Evolutionary conservation across 2,888 invertebrate genomes (phyloP), one percentile per base, ranked within the genome.

Genomic region (Euzophera pinguis): DNA sequence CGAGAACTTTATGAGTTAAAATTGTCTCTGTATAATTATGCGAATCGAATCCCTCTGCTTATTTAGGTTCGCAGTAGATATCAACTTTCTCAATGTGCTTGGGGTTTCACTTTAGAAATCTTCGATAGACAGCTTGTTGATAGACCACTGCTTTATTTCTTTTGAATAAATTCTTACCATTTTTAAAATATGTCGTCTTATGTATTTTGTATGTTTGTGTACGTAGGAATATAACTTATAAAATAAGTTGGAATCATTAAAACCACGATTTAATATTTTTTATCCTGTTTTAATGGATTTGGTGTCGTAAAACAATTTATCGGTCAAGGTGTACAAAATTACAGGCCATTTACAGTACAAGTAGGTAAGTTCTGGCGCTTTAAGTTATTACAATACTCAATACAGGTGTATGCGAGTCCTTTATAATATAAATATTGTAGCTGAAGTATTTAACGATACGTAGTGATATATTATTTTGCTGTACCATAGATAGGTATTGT

Each of bases 241-340:
- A n/a, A n/a, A 22, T 22, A 22, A 22, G 22, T 5, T n/a, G 32
- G 32, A 32, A 32, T 32, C 35, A 81, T 78, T 78, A 61, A 84
- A 84, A 84, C 74, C 48, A 73, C 64, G 52, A 67, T 76, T 57
- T 48, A 57, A 64, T 63, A 68, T 67, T 78, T 67, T 78, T 80
- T 72, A 74, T 82, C 71, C 77, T 78, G 74, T 78, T 85, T 84
- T 81, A 82, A 80, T 83, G 77, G 79, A 78, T 84, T 84, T 84
- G 80, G 80, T 86, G 81, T 82, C 78, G 71, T 78, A 85, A 86
- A 86, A 82, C 78, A 85, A 82, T 81, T 50, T 78, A 81, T 81
- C 75, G 81, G 80, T 82, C 76, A 75, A 78, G 73, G 84, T 88
- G 89, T 88, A 88, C 81, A 88, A 88, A 89, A 88, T 85, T 86